Base-by-base conservation (phyloP, 53 echinoderm and acorn worm species). In the Echinometra lucunter region DNA sequence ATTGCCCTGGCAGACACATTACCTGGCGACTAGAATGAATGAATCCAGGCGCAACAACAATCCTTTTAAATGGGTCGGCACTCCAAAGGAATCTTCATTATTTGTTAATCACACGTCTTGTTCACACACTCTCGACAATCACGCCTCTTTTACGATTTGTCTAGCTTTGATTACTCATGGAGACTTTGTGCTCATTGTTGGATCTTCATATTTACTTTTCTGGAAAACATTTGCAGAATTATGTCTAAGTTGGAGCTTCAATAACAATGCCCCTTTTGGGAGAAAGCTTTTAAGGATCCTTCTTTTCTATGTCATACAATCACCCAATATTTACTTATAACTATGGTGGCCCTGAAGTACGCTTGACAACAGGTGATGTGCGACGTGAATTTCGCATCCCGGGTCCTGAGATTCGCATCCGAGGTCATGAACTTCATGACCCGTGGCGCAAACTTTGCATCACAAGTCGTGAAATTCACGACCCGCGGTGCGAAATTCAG, bases 1-100 rank as follows among this genome's bases (percentile, higher is more conserved):
- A 69, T 67, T 91, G 91, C 91, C 91, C 91, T 57, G 90, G 45
- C 37, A 90, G 90, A 90, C 69, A 91, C 69, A 91, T 90, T 91
- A 45, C 47, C 69, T 38, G 8, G 69, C 44, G 63, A 42, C 1
- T 11, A 44, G 27, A 91, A 90, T 37, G n/a, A 37, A 90, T 60
- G 60, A 90, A 91, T 60, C 69, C 40, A 27, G 70, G 44, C 70
- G 70, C 58, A 69, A 69, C 91, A 67, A 91, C 89, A 69, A 63
- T 9, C 45, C 80, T 92, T 92, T 92, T 30, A 92, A 92, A 75
- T 53, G 21, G 66, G 75, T 56, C 93, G 93, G 93, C 93, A 56
- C 75, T 45, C 30, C 75, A 49, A 92, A 92, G 72, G 70, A 57
- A 78, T 45, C 42, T 49, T 37, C 40, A 80, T 92, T 92, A 92